Evolutionary conservation across 2,113 vertebrate genomes (phyloP).

Genomic region (Raja brachyura): DNA sequence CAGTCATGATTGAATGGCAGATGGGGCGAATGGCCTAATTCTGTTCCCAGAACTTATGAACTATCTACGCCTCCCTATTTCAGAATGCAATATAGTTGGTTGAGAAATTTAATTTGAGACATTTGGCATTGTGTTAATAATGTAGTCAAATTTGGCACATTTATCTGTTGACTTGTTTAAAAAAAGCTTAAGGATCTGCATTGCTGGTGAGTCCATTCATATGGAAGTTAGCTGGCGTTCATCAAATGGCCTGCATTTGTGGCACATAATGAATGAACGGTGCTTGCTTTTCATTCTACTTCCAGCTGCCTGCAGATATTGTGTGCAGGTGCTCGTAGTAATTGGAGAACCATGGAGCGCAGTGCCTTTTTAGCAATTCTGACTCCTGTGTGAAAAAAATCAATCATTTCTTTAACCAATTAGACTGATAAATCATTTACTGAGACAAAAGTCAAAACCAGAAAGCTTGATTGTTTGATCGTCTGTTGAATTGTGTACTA

Average conservation of each 20-base stretch:
- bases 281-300: background rate
- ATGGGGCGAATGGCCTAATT: no score
- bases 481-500: no score
- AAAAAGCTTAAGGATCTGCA: background rate
- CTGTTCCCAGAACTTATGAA: no score
- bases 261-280: no score
- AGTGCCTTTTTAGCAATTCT: background rate
- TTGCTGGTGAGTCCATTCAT: background rate
- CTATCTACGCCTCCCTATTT: background rate
- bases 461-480: background rate
- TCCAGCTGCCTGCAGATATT: background rate
- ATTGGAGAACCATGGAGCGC: background rate
- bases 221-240: background rate
- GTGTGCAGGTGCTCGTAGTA: no score
- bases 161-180: background rate
- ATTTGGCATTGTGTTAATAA: background rate
- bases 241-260: no score
- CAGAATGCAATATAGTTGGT: background rate
- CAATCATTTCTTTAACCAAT: background rate
- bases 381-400: background rate
- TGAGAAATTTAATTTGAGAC: background rate
- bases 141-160: background rate
- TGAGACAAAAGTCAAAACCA: no score
- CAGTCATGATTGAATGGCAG: no score
- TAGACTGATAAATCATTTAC: no score